These are phyloP conservation scores for Chironomus tepperi DNA, from an alignment of 1,140 invertebrate species.

Conservation along the genomic window DNA sequence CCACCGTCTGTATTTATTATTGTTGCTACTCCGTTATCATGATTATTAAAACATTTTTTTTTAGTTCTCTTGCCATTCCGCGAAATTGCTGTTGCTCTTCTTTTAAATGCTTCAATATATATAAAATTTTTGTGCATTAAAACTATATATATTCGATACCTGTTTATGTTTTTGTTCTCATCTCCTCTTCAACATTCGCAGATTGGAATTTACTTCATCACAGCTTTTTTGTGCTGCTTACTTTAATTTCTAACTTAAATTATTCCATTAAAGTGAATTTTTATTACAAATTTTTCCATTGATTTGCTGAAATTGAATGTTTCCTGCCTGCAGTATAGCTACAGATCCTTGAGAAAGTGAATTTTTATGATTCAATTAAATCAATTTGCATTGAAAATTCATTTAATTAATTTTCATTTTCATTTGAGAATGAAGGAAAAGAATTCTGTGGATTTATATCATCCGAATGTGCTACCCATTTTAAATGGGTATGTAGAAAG, in stretches of 20 bases:
- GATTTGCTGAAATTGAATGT: neutral
- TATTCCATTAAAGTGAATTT: neutral
- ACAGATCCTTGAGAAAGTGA: neutral
- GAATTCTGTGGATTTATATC: too few relatives aligned
- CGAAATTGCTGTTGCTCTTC: neutral
- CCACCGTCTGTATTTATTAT: neutral
- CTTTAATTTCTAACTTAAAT: too few relatives aligned
- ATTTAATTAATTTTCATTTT: neutral
- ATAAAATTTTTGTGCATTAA: neutral
- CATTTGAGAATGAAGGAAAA: neutral
- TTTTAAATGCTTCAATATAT: neutral
- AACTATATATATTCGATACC: neutral
- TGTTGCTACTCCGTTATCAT: neutral
- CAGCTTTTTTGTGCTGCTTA: neutral
- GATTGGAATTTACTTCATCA: conserved; percentile 7
- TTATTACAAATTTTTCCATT: conserved; percentile 1
- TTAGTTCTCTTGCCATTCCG: neutral
- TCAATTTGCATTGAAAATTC: neutral
- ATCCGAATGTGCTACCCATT: too few relatives aligned
- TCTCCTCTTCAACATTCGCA: neutral
- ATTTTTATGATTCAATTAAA: conserved; percentile 15
- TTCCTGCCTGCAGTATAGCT: neutral
- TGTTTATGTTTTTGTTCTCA: neutral
- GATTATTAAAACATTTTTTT: conserved; percentile 5
- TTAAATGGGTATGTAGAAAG: too few relatives aligned